Evolutionary conservation across 1,140 invertebrate genomes (phyloP), one percentile per base, ranked within the genome.

Genomic region (Heliothis subflexa): DNA sequence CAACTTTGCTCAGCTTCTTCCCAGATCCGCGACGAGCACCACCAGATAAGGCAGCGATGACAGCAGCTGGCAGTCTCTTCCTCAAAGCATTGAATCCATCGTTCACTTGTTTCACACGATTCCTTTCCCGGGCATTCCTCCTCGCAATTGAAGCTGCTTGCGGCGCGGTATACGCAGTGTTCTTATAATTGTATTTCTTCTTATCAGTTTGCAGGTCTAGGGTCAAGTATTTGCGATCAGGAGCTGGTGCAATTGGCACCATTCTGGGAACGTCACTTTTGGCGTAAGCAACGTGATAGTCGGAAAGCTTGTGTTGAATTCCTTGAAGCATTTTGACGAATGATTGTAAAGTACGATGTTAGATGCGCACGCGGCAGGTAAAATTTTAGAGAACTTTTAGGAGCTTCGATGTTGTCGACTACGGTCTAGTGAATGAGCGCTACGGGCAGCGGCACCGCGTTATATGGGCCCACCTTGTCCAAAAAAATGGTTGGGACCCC

Each of bases 1-100:
- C 98, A 5, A 99, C 99, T 95, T 99, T 99, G 89, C 97, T 98
- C 1, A 99, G 95, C 89, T 99, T 98, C 91, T 99, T 99, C 81
- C 95, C 96, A 10, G 96, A 96, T 7, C 97, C 96, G 4, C 97
- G 95, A 0, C 96, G 96, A 0, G 96, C 94, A 0, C 96, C 96
- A 40, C 96, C 95, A n/a, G 96, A 95, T 77, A 97, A 95, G 70
- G 96, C 97, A 86, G 96, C 96, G 2, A 96, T 96, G 0, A 97
- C 96, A 21, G 96, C 95, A 25, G 96, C 95, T 0, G 98, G 98
- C 78, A 99, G 97, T 85, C 98, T 97, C 79, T 98, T 97, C 7
- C 98, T 95, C 7, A 99, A 93, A 9, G 97, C 98, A 16, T 97
- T 97, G 87, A 99, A 99, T 61, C 98, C 98, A 83, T 98, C 97